Base-by-base conservation (phyloP, 2,113 vertebrate species). In the Rhodinocichla rosea region DNA sequence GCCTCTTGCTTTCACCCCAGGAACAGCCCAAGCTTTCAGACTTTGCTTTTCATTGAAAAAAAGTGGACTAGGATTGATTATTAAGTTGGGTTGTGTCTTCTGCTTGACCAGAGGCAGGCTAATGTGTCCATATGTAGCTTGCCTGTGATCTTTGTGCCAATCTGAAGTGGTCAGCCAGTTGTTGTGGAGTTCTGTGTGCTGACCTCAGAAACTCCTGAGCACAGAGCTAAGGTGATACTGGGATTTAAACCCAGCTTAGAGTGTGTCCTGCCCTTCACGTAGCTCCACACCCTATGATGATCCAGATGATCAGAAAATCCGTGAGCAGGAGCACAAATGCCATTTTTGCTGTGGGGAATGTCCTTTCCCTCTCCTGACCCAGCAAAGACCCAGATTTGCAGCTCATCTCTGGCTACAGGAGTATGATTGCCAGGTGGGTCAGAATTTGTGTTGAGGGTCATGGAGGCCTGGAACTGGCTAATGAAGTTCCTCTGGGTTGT, bases 401-500 rank as follows among this genome's bases (percentile, higher is more conserved):
- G 32, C 33, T 21, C 8, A 2, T 20, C 0, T 0, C 45, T 37
- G 68, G 5, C 8, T 52, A 1, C 40, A 19, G 26, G 7, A 17
- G 1, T 11, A 7, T 33, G 19, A 22, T 26, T 68, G 53, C 26
- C 1, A 1, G 4, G 23, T 55, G 16, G 40, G 22, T 3, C 40
- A n/a, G 28, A 47, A 22, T 23, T 23, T 16, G 15, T 33, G 7
- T 6, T 35, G 28, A 10, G 35, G 12, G 1, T 65, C 7, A 27
- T 15, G 57, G 22, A 39, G 35, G 35, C 21, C 8, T 37, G 16
- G 56, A 64, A 28, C 6, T 40, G 67, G 6, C 15, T 6, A 0
- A 5, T 42, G 49, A 53, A 40, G 15, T 12, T 89, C 21, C 30
- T 44, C 15, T 11, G 19, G n/a, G 19, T 9, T 75, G 59, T 71